Evolutionary conservation across 2,888 invertebrate species (phyloP), one percentile per base, ranked within the genome.

Genomic region (Drosophila colorata): DNA sequence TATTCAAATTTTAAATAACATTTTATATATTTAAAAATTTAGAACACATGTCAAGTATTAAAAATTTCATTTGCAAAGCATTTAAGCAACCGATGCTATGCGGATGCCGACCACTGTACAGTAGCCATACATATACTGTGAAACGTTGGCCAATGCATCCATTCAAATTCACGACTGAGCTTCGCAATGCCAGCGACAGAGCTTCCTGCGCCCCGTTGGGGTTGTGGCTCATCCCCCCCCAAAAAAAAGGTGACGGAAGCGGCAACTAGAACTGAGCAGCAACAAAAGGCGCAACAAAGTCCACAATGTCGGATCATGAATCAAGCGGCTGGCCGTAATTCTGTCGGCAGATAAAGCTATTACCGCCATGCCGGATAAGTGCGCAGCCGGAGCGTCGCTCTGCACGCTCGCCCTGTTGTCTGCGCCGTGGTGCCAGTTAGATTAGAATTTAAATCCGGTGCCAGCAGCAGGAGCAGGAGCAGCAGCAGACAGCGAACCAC

Each of bases 341-440:
- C 91, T 90, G 86, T 91, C 89, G 88, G 90, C 91, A 91, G 90
- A 91, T 91, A 91, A 90, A 91, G 91, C 91, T 90, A 91, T 91
- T 91, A 91, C 86, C 84, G 87, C 84, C 86, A 80, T 77, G 68
- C 73, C 80, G 78, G 78, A 75, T 87, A 81, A 88, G 84, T 84
- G 87, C 71, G 69, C 85, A 75, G 64, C 53, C 59, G 41, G 52
- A 57, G 52, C 58, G 55, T 6, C 56, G 57, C 55, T 77, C 79
- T 68, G 61, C 78, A 76, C 78, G 75, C 74, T 76, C 80, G 80
- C 77, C 76, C 73, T 72, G 75, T 69, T 63, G 40, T 43, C 48
- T 55, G 53, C 48, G 44, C 66, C 35, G 63, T 69, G 85, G 69
- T 78, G 70, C 75, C 61, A 38, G 78, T 74, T 84, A 87, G 87